Base-by-base conservation (phyloP, 2,888 invertebrate species). In the Malacosoma neustria region DNA sequence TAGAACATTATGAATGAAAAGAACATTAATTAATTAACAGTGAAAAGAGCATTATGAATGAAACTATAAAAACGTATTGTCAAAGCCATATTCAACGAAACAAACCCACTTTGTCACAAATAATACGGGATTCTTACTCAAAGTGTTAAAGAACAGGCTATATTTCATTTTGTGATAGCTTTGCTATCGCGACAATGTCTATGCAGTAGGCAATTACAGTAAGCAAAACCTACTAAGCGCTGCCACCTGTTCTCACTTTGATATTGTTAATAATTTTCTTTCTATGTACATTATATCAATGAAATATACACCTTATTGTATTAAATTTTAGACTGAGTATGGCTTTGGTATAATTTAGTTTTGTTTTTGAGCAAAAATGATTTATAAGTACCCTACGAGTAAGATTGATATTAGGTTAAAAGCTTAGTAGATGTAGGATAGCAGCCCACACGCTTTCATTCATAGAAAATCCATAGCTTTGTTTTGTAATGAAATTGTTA, bases 401-500 rank as follows among this genome's bases (percentile, higher is more conserved):
- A n/a, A n/a, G n/a, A n/a, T n/a, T n/a, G n/a, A n/a, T n/a, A n/a
- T n/a, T n/a, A n/a, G n/a, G n/a, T n/a, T n/a, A 14, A 38, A 41
- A 47, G 42, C 42, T 32, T 38, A 43, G 43, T 42, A 46, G 72
- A 76, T 79, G 64, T 65, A 61, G 70, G 73, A 82, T 80, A 71
- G 52, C 61, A 42, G 42, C 84, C 84, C 67, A 82, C 84, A 65
- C 79, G 58, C 64, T 79, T 81, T 79, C 79, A 69, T 80, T 77
- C 70, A 72, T 77, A 70, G 72, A 57, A 71, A 72, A 67, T 64
- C 62, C 68, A 65, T 65, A 64, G 60, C 70, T 75, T 81, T 77
- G 77, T 81, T 75, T 79, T 73, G 74, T 74, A 75, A 81, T 77
- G 71, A 77, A 81, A 77, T 72, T 72, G 76, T 81, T 70, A 61